Evolutionary conservation across 1,140 invertebrate genomes (phyloP).

Genomic region (Trachymyrmex cornetzi): DNA sequence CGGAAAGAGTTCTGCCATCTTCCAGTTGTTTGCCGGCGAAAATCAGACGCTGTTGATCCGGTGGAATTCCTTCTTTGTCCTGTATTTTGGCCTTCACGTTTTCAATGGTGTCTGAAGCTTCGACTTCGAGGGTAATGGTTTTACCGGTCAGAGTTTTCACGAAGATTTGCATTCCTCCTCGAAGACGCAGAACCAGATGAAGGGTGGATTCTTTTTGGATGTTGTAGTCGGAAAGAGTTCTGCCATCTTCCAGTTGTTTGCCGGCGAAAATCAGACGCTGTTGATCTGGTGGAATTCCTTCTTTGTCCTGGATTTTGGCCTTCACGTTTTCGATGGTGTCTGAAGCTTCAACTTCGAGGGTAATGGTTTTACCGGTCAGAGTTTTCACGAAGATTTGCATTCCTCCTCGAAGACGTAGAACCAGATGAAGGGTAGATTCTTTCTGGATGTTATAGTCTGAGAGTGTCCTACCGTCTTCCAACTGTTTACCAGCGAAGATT

Average conservation of each 20-base stretch:
- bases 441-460: conserved; percentile 90
- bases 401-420: conserved; percentile 54
- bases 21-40: conserved; percentile 92
- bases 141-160: conserved; percentile 91
- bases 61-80: conserved; percentile 90
- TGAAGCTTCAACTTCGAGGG: conserved; percentile 91
- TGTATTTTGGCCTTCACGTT: conserved; percentile 90
- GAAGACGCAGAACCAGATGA: conserved; percentile 56
- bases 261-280: conserved; percentile 91
- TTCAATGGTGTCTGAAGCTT: conserved; percentile 75
- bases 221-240: conserved; percentile 89
- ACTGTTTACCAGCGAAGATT: conserved; percentile 91
- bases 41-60: conserved; percentile 90
- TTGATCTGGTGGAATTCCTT: conserved; percentile 90
- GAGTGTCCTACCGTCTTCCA: conserved; percentile 90
- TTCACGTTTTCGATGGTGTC: conserved; percentile 93
- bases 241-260: conserved; percentile 90
- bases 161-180: conserved; percentile 87
- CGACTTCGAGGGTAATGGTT: conserved; percentile 89
- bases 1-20: conserved; percentile 89
- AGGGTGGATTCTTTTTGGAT: conserved; percentile 86
- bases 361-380: conserved; percentile 92
- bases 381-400: conserved; percentile 92
- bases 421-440: conserved; percentile 58
- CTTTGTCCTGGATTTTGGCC: conserved; percentile 91